phyloP scores from a whole-genome alignment of 2,888 invertebrate genomes.

The Cepaea hortensis region DNA sequence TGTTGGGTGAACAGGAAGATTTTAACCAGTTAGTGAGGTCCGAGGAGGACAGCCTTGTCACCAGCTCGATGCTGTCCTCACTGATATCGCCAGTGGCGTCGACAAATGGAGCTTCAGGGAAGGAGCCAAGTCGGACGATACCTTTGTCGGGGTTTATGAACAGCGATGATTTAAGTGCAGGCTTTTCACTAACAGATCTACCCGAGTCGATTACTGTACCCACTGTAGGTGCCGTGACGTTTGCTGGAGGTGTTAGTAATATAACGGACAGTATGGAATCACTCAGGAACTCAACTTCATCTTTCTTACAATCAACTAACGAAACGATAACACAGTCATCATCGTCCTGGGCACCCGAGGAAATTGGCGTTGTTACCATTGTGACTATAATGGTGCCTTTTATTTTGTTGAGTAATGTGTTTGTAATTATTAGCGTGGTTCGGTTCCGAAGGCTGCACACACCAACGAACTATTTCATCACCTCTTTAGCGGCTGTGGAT shows the following conservation, averaged over 20 bases:
- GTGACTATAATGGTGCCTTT: slow-evolving; percentile 76
- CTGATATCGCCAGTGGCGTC: neutral
- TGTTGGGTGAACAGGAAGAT: neutral
- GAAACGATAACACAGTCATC: neutral
- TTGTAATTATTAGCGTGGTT: slow-evolving; percentile 81
- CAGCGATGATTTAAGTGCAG: neutral
- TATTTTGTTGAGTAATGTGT: slow-evolving; percentile 80
- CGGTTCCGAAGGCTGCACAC: slow-evolving; percentile 81
- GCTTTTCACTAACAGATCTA: neutral
- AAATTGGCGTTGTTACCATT: slow-evolving; percentile 54
- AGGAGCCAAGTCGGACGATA: neutral
- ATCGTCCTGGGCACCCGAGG: slow-evolving; percentile 49
- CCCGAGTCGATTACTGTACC: neutral
- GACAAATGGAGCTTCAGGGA: neutral
- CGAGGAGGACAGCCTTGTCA: neutral
- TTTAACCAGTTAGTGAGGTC: neutral
- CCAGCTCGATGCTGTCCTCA: neutral
- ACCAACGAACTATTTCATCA: slow-evolving; percentile 81
- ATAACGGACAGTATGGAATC: neutral
- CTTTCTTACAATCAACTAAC: neutral
- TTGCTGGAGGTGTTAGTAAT: neutral
- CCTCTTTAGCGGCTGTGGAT: slow-evolving; percentile 81
- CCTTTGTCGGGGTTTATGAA: neutral
- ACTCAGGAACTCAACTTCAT: neutral
- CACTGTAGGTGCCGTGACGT: neutral